Evolutionary conservation across 2,888 invertebrate species (phyloP), one percentile per base, ranked within the genome.

Genomic region (Orthonevra nobilis): DNA sequence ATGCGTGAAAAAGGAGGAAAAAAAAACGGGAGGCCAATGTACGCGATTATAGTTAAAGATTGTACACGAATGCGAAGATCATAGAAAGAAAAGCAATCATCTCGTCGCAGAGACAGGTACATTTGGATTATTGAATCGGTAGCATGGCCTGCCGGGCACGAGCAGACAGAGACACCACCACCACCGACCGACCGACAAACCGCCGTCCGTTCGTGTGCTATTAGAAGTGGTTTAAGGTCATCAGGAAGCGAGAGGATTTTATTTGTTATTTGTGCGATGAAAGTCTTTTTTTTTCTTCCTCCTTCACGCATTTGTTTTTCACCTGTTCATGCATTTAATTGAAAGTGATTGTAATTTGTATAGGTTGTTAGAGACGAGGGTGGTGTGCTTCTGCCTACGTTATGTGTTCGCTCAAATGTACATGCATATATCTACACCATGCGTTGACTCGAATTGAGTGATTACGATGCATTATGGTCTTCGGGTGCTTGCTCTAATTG

Each of bases 181-280:
- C 28, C 2, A n/a, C 26, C 4, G 40, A 30, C n/a, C 40, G 23
- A 15, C 46, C 40, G 48, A n/a, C n/a, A n/a, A n/a, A n/a, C n/a
- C n/a, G n/a, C n/a, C n/a, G n/a, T n/a, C n/a, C n/a, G n/a, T n/a
- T n/a, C n/a, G n/a, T n/a, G n/a, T n/a, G n/a, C n/a, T 19, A 40
- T 38, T 34, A 19, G 50, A 69, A 69, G 61, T 69, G 63, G 75
- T 70, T 77, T 70, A 77, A 77, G 75, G 75, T 77, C 75, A 77
- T 58, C 63, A 56, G 61, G 54, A 75, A 75, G 54, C 61, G 36
- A 77, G n/a, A n/a, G 63, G 56, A 58, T 63, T 69, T 42, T 30
- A 63, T 69, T 63, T 69, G 56, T 69, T 30, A 14, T 44, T 36
- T 28, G 28, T 61, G 42, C 36, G 48, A 48, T 68, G 28, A 70